Conservation (phyloP, 2,113 vertebrate species). For the Anthoscopus minutus region DNA sequence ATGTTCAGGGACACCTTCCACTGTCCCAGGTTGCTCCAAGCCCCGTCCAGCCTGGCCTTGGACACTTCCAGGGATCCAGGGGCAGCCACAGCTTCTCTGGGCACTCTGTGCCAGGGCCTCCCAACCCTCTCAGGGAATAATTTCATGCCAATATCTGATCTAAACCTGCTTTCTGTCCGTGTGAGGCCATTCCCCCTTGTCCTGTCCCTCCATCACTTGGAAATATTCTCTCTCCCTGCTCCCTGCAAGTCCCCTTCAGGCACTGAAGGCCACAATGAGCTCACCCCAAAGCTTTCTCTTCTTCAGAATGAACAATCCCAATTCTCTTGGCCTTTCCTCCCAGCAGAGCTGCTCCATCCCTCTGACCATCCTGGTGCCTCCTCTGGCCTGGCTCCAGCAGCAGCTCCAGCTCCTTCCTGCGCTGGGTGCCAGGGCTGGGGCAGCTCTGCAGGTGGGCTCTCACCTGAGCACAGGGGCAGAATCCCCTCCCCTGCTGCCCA, state of each 20-base stretch:
- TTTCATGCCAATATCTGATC: not conserved
- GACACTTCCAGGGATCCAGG: not conserved
- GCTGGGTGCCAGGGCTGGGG: not conserved
- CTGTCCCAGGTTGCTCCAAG: accelerated
- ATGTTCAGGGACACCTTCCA: not conserved
- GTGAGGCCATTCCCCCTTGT: not conserved
- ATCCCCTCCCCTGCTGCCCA: not conserved
- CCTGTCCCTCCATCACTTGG: not conserved
- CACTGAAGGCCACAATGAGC: accelerated
- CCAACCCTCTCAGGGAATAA: accelerated
- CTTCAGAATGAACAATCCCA: not conserved
- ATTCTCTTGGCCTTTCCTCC: too few species aligned
- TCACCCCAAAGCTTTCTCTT: not conserved
- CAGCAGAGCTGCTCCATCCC: not conserved
- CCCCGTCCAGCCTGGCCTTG: accelerated
- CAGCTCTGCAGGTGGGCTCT: not conserved
- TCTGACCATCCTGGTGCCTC: not conserved
- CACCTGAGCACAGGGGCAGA: not conserved
- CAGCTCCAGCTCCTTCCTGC: not conserved
- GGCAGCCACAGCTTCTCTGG: not conserved
- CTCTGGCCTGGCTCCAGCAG: not conserved
- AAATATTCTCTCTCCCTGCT: not conserved
- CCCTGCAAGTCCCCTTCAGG: not conserved
- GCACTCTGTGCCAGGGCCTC: not conserved
- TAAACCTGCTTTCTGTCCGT: not conserved